Base-by-base conservation (phyloP, 1,140 invertebrate species). In the Zaprionus nigranus region DNA sequence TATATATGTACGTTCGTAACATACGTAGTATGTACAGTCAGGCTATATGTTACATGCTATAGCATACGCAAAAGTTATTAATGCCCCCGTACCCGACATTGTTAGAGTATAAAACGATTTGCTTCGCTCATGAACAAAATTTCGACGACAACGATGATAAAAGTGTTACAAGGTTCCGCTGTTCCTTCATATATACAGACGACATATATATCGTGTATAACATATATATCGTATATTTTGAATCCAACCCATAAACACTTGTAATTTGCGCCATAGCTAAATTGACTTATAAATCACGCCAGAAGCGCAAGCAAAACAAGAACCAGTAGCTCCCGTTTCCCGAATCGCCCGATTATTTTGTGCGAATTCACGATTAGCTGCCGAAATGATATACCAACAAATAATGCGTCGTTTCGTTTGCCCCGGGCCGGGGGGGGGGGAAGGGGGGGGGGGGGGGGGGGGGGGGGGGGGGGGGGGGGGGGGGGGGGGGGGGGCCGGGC, bases 281-380 rank as follows among this genome's bases (percentile, higher is more conserved):
- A 53, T 73, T 56, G 74, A 63, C 40, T 51, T 30, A 58, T 51
- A 38, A 69, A 40, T 53, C 13, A 40, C 20, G 24, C 26, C 56
- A 38, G 22, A 61, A 38, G 13, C n/a, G 6, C n/a, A n/a, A 17
- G 40, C 40, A 46, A 17, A 43, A 56, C 56, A 59, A 49, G 62
- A 81, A 67, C 78, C 66, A 80, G 66, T 51, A 75, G 76, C 66
- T 66, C 43, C 53, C 54, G 67, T 54, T 75, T 71, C 67, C 67
- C 67, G 64, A 60, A 77, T 36, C 36, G 26, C 22, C 63, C 22
- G 34, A 51, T 66, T 57, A 60, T 58, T 81, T 71, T 79, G 36
- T 79, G 76, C 79, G 43, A 75, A 79, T 67, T 81, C 76, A 79
- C 67, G 76, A 81, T 81, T 81, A 79, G 65, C 63, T 17, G 38